A percentile compares a stretch with the other conserved stretches of the same genome.
phyloP scores from a whole-genome alignment of 2,113 vertebrate species.

The Rana temporaria region DNA sequence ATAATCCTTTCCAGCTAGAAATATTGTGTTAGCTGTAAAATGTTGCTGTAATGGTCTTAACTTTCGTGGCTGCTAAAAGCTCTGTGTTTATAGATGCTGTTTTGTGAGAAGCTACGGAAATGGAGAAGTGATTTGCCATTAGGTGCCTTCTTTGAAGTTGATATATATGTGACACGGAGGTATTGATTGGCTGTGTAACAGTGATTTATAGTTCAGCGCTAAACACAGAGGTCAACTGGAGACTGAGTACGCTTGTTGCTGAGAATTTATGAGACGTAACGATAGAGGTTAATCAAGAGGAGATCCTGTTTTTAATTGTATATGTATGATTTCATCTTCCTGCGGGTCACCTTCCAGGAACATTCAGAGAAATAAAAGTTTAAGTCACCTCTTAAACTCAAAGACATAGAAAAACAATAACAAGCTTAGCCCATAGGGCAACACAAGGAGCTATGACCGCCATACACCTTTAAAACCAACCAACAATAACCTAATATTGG shows the following conservation, averaged over 20 bases:
- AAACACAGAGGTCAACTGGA: slow-evolving; percentile 45
- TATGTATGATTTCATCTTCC: slow-evolving; percentile 38
- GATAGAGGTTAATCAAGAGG: slow-evolving; percentile 48
- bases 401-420: background rate
- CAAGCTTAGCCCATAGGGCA: too few species aligned
- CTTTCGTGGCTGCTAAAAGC: slow-evolving; percentile 46
- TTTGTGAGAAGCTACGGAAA: slow-evolving; percentile 37
- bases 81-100: slow-evolving; percentile 43
- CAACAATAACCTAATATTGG: too few species aligned
- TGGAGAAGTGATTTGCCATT: slow-evolving; percentile 51
- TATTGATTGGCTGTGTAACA: slow-evolving; percentile 43
- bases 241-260: slow-evolving; percentile 42
- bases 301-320: slow-evolving; percentile 41
- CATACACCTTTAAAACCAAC: too few species aligned
- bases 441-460: too few species aligned
- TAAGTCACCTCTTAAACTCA: background rate
- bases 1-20: slow-evolving; percentile 34
- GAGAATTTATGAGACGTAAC: slow-evolving; percentile 43
- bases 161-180: slow-evolving; percentile 52
- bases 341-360: slow-evolving; percentile 41
- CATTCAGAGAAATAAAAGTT: slow-evolving; percentile 10
- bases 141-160: slow-evolving; percentile 53
- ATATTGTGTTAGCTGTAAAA: slow-evolving; percentile 39
- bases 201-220: slow-evolving; percentile 49
- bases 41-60: slow-evolving; percentile 27